Evolutionary conservation across 2,797 vertebrate genomes (phyloP).

Genomic region (Thaleichthys pacificus): DNA sequence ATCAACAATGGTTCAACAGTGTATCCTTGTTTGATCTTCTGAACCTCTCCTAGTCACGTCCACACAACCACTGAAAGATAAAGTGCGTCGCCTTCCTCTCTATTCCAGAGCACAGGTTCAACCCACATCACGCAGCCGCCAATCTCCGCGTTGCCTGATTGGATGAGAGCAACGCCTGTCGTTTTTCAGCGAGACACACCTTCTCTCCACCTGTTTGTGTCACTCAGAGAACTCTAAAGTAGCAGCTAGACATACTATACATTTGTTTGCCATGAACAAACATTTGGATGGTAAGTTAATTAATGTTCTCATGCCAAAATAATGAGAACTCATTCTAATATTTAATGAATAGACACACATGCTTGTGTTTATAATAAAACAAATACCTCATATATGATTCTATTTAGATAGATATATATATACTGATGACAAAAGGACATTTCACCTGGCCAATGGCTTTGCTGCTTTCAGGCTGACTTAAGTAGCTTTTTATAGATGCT

Average conservation of each 20-base stretch:
- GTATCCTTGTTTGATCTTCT: neutral
- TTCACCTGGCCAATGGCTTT: too few species aligned
- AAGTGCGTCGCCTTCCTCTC: slow-evolving; percentile 30
- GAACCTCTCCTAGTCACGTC: neutral
- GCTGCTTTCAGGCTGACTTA: too few species aligned
- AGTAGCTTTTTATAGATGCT: too few species aligned
- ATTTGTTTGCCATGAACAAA: neutral
- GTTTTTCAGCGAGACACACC: slow-evolving; percentile 24
- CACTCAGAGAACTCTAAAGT: slow-evolving; percentile 28
- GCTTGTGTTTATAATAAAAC: neutral
- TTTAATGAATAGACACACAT: neutral
- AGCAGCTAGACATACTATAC: too few species aligned
- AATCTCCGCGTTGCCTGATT: slow-evolving; percentile 31
- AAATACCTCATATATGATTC: too few species aligned
- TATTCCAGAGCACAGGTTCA: slow-evolving; percentile 23
- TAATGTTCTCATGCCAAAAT: neutral
- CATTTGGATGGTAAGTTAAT: neutral
- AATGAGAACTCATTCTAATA: neutral
- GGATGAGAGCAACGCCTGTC: slow-evolving; percentile 45
- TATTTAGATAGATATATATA: too few species aligned
- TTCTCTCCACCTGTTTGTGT: slow-evolving; percentile 47
- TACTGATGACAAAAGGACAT: too few species aligned
- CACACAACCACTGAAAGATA: slow-evolving; percentile 31
- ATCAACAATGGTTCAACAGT: neutral
- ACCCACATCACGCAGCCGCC: slow-evolving; percentile 6